Percentiles rank a stretch among this genome's conserved stretches.
phyloP scores from a whole-genome alignment of 2,888 invertebrate species.

The Petrolisthes manimaculis region DNA sequence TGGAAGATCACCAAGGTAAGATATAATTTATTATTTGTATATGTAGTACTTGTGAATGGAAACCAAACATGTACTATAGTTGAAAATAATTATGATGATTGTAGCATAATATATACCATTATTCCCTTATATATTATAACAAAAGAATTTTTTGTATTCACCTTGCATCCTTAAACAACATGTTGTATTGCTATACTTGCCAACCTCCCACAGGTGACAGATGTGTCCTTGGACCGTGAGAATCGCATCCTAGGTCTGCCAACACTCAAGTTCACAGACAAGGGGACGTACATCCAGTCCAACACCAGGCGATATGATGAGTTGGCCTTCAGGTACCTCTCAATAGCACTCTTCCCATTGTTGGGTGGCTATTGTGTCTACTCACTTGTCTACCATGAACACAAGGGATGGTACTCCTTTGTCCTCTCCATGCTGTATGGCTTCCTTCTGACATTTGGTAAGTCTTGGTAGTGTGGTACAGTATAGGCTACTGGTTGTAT shows the following conservation, averaged over 20 bases:
- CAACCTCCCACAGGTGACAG: constrained; percentile 75
- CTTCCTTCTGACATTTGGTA: constrained; percentile 91
- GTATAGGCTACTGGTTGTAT: too few species aligned
- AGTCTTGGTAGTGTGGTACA: constrained; percentile 55
- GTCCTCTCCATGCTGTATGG: constrained; percentile 96
- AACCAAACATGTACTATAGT: too few species aligned
- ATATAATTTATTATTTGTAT: neutral
- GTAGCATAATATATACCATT: too few species aligned
- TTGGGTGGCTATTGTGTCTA: constrained; percentile 94
- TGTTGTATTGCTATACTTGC: constrained; percentile 8
- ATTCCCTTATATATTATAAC: neutral
- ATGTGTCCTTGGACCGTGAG: constrained; percentile 83
- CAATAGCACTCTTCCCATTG: constrained; percentile 95
- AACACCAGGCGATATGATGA: constrained; percentile 94
- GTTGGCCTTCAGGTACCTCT: constrained; percentile 95
- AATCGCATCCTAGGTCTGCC: constrained; percentile 82
- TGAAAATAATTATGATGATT: too few species aligned
- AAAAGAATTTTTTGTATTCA: neutral
- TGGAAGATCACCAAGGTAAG: constrained; percentile 97
- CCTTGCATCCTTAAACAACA: neutral
- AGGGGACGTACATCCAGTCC: constrained; percentile 95
- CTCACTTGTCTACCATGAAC: constrained; percentile 85
- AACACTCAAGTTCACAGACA: constrained; percentile 90
- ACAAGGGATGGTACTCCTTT: constrained; percentile 99
- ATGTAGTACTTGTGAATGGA: too few species aligned